phyloP scores from a whole-genome alignment of 2,888 invertebrate species.

The Ommatoiulus sabulosus region DNA sequence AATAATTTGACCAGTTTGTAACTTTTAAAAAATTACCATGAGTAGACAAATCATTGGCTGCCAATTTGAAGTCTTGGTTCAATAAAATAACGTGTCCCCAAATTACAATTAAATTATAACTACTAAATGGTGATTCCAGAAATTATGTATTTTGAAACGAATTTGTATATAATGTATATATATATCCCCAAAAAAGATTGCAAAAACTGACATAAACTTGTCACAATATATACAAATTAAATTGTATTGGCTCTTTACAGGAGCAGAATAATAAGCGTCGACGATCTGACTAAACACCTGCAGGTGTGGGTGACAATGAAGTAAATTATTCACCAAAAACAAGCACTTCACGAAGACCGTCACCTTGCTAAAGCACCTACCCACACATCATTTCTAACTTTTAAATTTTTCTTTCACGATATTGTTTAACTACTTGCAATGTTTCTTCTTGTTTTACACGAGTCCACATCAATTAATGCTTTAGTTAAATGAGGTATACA shows the following conservation, averaged over 20 bases:
- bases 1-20: too few relatives aligned
- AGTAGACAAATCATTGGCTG: too few relatives aligned
- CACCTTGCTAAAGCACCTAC: neutral
- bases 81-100: too few relatives aligned
- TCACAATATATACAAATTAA: too few relatives aligned
- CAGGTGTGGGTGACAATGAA: neutral
- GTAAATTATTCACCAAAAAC: neutral
- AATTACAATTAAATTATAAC: too few relatives aligned
- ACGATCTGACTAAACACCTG: neutral
- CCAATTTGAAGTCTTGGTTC: too few relatives aligned
- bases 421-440: neutral
- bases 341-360: neutral
- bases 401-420: neutral
- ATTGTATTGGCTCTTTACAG: neutral
- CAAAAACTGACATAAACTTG: too few relatives aligned
- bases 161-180: too few relatives aligned
- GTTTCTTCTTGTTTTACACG: neutral
- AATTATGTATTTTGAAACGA: too few relatives aligned
- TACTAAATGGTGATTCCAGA: too few relatives aligned
- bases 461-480: neutral
- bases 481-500: neutral
- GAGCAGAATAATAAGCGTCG: neutral
- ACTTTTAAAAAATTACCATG: too few relatives aligned
- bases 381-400: neutral
- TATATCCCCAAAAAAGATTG: too few relatives aligned